Conservation (phyloP, 2,797 vertebrate genomes). For the Botia kubotai region DNA sequence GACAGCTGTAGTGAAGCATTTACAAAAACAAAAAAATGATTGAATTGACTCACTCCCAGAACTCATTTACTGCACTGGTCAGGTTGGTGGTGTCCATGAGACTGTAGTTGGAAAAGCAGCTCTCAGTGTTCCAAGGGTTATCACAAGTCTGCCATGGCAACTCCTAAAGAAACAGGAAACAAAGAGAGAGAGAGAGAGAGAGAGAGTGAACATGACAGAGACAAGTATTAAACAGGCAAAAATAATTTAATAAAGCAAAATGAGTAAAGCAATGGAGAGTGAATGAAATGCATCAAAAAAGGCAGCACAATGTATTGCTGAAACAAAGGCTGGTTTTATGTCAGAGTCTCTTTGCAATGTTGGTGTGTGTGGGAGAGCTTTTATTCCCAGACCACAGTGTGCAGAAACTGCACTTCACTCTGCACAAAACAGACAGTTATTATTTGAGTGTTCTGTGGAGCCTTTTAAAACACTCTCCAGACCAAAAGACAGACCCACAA, state of each 20-base stretch:
- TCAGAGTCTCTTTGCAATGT: constrained; percentile 26
- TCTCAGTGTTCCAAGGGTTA: constrained; percentile 89
- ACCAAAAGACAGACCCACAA: constrained; percentile 37
- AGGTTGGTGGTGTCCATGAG: constrained; percentile 88
- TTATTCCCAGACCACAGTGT: constrained; percentile 49
- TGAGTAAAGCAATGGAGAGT: neutral
- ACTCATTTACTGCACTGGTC: constrained; percentile 90
- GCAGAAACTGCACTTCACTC: constrained; percentile 36
- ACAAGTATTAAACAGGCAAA: neutral
- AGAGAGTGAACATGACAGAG: neutral
- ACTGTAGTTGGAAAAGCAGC: constrained; percentile 91
- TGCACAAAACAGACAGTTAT: constrained; percentile 43
- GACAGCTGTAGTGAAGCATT: neutral
- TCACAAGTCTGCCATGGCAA: constrained; percentile 90
- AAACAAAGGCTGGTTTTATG: constrained; percentile 31
- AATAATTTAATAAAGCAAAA: neutral
- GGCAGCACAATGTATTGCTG: neutral
- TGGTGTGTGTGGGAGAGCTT: constrained; percentile 14
- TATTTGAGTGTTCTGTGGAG: constrained; percentile 45
- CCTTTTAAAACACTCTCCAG: constrained; percentile 50
- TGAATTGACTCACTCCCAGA: constrained; percentile 87
- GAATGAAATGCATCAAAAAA: neutral
- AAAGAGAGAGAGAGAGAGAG: neutral
- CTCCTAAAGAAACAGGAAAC: constrained; percentile 71
- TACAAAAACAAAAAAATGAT: neutral